phyloP scores from a whole-genome alignment of 2,888 invertebrate species.

The Flexamia atlantica region DNA sequence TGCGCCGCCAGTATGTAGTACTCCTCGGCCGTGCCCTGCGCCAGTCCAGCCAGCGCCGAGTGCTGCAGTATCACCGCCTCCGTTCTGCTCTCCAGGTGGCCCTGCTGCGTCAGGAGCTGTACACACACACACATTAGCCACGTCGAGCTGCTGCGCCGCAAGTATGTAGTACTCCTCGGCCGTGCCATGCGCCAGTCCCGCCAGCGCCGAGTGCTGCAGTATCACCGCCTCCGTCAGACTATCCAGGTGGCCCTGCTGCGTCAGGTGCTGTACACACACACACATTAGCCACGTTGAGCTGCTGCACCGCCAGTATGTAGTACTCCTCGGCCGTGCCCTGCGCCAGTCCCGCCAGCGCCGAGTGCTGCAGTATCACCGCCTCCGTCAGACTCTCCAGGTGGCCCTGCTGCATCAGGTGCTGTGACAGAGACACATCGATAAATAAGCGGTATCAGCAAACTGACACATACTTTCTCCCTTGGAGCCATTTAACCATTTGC shows the following conservation, averaged over 20 bases:
- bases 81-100: slow-evolving; percentile 85
- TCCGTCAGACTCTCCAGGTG: slow-evolving; percentile 87
- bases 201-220: slow-evolving; percentile 84
- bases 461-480: no score
- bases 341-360: slow-evolving; percentile 84
- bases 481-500: no score
- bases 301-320: slow-evolving; percentile 96
- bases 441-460: no score
- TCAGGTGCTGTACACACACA: slow-evolving; percentile 77
- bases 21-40: slow-evolving; percentile 85
- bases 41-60: slow-evolving; percentile 84
- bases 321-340: slow-evolving; percentile 94
- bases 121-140: slow-evolving; percentile 83
- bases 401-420: slow-evolving; percentile 82
- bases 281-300: slow-evolving; percentile 90
- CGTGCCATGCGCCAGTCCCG: slow-evolving; percentile 84
- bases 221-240: slow-evolving; percentile 88
- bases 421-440: no score
- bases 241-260: slow-evolving; percentile 85
- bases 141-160: slow-evolving; percentile 95
- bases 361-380: slow-evolving; percentile 87
- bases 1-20: slow-evolving; percentile 97
- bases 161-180: slow-evolving; percentile 94
- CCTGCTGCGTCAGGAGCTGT: slow-evolving; percentile 82
- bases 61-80: slow-evolving; percentile 89